Base-by-base conservation (phyloP, 2,113 vertebrate species). In the Channa maculata region DNA sequence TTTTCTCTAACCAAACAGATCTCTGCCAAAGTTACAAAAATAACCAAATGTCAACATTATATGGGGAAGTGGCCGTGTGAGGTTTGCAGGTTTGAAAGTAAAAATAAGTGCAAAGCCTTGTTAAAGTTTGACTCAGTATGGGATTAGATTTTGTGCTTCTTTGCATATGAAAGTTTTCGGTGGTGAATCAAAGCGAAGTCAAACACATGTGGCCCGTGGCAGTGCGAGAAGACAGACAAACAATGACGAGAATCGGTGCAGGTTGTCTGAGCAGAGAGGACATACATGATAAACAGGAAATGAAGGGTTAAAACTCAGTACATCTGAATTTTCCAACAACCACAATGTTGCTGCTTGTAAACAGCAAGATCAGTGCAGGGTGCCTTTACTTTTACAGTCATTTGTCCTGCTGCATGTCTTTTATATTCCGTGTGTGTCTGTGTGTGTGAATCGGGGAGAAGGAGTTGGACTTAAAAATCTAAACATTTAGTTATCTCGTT, bases 241-340 rank as follows among this genome's bases (percentile, higher is more conserved):
- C 50, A 1, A 2, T 83, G 60, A 74, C 66, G 77, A 83, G 81
- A 83, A 85, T 48, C 38, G 14, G 48, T 54, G 36, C 45, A 61
- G 37, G 51, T 14, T 8, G 9, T 72, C 80, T 75, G 44, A 86
- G 85, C 75, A 77, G 39, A 75, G 59, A 80, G 58, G 64, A 75
- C 75, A 11, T 75, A 80, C 65, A 59, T n/a, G 62, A 48, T 79
- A 89, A 92, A 93, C 90, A 92, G 90, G 90, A 92, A 92, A 78
- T 61, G 75, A 92, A 91, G 90, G 80, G 89, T 92, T 92, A 92
- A 92, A 89, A 80, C 41, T 34, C 0, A 60, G 55, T 60, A 45
- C 10, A 36, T 83, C 78, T 91, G 80, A 73, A 88, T 80, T 88
- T 92, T 86, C 81, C 86, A 79, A 76, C 83, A 5, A 90, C 91